These are phyloP conservation scores for Entomobrya multifasciata DNA, from an alignment of 2,888 invertebrate genomes.

Conservation along the genomic window DNA sequence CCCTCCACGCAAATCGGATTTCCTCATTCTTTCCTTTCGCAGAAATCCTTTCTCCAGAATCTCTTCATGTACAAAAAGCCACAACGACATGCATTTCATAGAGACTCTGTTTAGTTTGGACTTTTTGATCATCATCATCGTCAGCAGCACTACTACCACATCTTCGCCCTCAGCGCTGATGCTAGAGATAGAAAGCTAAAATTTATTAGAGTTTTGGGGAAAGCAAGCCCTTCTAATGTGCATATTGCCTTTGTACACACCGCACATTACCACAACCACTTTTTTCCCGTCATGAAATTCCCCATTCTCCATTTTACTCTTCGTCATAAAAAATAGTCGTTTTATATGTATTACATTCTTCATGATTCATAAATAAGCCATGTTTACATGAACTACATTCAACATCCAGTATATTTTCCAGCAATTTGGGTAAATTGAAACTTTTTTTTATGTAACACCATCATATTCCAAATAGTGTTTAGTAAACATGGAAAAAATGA, in stretches of 20 bases:
- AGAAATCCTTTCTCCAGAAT: background rate
- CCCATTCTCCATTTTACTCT: conserved; percentile 3
- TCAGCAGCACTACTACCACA: background rate
- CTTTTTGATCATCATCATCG: background rate
- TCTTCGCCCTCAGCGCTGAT: conserved; percentile 7
- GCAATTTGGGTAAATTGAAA: conserved; percentile 34
- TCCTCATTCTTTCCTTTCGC: conserved; percentile 44
- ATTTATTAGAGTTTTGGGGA: conserved; percentile 57
- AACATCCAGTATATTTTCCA: background rate
- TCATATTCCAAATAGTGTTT: background rate
- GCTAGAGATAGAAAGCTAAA: conserved; percentile 15
- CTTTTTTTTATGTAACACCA: background rate
- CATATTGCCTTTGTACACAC: conserved; percentile 47
- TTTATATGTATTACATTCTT: conserved; percentile 2
- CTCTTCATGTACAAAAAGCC: background rate
- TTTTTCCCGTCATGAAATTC: conserved; percentile 39
- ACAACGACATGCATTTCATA: background rate
- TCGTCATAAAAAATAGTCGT: conserved; percentile 10
- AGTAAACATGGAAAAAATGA: background rate
- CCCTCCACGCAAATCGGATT: conserved; percentile 54
- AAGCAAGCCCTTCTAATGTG: conserved; percentile 28
- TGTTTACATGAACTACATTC: background rate
- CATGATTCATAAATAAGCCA: background rate
- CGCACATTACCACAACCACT: background rate
- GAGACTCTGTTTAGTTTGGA: background rate